Evolutionary conservation across 2,797 vertebrate species (phyloP).

Genomic region (Triplophysa bombifrons): DNA sequence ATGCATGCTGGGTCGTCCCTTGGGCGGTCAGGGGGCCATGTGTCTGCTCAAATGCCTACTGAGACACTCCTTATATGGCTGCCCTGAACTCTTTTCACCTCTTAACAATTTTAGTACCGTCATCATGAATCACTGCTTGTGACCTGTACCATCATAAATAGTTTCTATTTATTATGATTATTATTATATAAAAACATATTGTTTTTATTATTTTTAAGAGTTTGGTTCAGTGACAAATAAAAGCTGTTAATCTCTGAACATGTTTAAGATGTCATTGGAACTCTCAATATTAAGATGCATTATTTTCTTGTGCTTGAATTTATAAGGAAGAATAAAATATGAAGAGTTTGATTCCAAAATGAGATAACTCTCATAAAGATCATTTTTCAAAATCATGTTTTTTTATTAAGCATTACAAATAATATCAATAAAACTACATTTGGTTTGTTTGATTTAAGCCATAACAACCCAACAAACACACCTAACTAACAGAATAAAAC

Average conservation of each 20-base stretch:
- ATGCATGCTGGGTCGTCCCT: constrained; percentile 54
- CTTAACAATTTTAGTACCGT: constrained; percentile 43
- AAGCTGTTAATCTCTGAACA: no score
- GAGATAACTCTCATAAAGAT: no score
- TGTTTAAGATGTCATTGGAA: background rate
- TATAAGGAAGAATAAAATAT: no score
- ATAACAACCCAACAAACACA: no score
- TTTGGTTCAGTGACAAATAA: background rate
- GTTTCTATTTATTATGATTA: background rate
- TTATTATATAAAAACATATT: background rate
- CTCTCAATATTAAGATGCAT: background rate
- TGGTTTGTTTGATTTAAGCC: no score
- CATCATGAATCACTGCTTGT: constrained; percentile 31
- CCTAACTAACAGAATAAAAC: no score
- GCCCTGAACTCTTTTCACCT: constrained; percentile 58
- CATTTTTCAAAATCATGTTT: no score
- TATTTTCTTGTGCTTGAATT: background rate
- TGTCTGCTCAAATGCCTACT: constrained; percentile 59
- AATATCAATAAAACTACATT: no score
- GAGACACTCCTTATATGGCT: constrained; percentile 61
- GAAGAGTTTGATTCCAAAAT: no score
- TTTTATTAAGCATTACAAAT: no score
- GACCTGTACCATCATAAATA: constrained; percentile 23
- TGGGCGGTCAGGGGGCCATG: constrained; percentile 56
- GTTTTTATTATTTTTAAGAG: background rate